phyloP scores from a whole-genome alignment of 2,113 vertebrate species.

The Loxodonta africana region DNA sequence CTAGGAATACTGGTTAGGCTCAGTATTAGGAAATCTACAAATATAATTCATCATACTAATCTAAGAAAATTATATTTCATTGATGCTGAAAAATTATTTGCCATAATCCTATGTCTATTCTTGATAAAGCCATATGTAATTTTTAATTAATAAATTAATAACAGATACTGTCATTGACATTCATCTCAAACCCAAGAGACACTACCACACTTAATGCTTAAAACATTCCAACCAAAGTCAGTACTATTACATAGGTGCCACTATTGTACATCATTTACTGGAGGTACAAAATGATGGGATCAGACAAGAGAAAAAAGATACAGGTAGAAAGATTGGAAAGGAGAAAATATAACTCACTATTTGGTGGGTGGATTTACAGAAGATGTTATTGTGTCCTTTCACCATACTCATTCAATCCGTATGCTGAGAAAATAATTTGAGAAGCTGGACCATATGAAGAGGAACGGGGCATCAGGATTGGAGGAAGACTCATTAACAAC shows the following conservation, averaged over 20 bases:
- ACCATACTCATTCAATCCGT: no score
- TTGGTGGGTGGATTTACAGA: neutral
- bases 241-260: neutral
- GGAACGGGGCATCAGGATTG: no score
- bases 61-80: neutral
- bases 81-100: constrained; percentile 11
- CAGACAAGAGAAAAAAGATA: neutral
- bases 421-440: no score
- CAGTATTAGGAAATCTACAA: constrained; percentile 8
- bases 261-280: neutral
- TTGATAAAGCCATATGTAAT: neutral
- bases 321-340: neutral
- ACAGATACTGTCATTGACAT: neutral
- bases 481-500: no score
- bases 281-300: neutral
- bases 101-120: neutral
- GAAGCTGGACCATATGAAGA: no score
- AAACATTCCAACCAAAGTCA: neutral
- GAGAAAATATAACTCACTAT: neutral
- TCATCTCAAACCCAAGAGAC: neutral
- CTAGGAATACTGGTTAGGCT: neutral
- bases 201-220: neutral
- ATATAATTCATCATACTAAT: neutral
- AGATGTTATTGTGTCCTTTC: neutral
- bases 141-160: neutral